phyloP scores from a whole-genome alignment of 2,113 vertebrate species.

The Pollimyrus isidori region DNA sequence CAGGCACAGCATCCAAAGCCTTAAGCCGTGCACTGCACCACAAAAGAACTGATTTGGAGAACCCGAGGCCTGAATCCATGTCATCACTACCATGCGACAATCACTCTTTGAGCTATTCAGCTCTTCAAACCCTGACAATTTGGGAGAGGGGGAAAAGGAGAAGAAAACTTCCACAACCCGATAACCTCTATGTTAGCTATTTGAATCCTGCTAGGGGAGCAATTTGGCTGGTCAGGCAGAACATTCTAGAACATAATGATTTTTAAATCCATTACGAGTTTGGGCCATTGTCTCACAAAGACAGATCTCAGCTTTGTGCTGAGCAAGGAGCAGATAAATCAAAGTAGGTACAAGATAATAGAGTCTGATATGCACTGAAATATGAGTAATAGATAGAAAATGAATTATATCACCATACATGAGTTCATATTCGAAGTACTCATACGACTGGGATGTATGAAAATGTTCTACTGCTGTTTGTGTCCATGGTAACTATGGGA shows the following conservation, averaged over 20 bases:
- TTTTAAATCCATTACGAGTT: background rate
- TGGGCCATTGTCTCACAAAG: background rate
- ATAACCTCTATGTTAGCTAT: background rate
- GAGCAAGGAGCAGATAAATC: background rate
- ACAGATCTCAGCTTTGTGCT: background rate
- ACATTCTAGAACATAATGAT: constrained; percentile 5
- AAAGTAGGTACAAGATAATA: background rate
- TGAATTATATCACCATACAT: background rate
- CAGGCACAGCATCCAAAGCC: background rate
- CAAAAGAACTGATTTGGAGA: background rate
- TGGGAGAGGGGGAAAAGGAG: background rate
- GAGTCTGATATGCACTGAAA: background rate
- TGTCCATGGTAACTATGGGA: constrained; percentile 14
- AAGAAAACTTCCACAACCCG: background rate
- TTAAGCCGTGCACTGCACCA: background rate
- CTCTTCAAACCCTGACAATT: background rate
- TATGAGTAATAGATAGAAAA: background rate
- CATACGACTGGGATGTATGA: background rate
- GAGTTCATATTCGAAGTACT: background rate
- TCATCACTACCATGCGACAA: background rate
- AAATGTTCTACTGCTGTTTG: background rate
- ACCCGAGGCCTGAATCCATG: background rate
- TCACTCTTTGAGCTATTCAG: background rate
- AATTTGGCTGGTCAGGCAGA: background rate
- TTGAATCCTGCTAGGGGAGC: background rate